Percentiles rank a stretch among this genome's conserved stretches.
phyloP scores from a whole-genome alignment of 2,888 invertebrate genomes.

The Pyrrhosoma nymphula region DNA sequence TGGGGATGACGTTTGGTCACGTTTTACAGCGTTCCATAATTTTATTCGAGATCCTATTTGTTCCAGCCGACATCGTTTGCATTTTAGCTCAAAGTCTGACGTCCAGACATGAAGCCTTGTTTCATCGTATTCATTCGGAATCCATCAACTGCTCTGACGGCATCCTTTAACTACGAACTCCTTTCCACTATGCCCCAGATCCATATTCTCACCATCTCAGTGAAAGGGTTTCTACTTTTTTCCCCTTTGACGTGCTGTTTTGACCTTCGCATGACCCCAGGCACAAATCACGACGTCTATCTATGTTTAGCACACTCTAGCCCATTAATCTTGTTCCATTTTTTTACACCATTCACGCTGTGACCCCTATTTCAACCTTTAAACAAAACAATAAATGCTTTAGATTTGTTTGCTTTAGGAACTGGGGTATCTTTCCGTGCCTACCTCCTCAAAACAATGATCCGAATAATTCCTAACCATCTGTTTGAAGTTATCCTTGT shows the following conservation, averaged over 20 bases:
- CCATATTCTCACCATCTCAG: neutral
- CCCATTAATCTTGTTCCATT: neutral
- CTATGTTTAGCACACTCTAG: neutral
- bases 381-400: neutral
- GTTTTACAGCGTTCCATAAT: neutral
- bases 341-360: neutral
- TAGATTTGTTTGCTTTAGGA: no score
- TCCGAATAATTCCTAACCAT: no score
- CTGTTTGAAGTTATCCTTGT: no score
- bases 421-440: no score
- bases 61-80: neutral
- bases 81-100: neutral
- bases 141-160: neutral
- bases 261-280: neutral
- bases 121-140: neutral
- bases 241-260: neutral
- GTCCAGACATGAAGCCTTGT: neutral
- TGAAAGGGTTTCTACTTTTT: neutral
- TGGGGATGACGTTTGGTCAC: neutral
- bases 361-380: neutral
- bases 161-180: neutral
- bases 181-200: neutral
- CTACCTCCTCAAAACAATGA: no score
- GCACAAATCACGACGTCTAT: slow-evolving; percentile 5
- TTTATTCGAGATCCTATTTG: neutral